Evolutionary conservation across 1,140 invertebrate genomes (phyloP).

Genomic region (Mya arenaria): DNA sequence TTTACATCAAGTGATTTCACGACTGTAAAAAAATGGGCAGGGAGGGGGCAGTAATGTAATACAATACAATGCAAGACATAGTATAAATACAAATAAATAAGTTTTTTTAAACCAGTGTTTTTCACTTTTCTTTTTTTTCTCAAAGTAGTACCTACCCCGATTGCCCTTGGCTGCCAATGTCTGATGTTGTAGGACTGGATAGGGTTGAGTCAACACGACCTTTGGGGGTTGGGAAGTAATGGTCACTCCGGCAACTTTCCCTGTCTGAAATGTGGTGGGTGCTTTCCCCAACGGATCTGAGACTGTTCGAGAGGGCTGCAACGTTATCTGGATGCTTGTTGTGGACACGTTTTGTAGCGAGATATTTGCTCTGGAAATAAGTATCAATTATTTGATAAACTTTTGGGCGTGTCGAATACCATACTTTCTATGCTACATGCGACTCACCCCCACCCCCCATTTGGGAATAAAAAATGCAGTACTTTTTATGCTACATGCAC

Average conservation of each 20-base stretch:
- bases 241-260: constrained; percentile 18
- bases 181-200: constrained; percentile 28
- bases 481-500: too few species aligned
- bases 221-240: constrained; percentile 33
- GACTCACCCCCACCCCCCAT: too few species aligned
- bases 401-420: not conserved
- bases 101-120: too few species aligned
- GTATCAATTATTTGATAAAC: too few species aligned
- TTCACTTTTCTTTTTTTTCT: too few species aligned
- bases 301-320: constrained; percentile 18
- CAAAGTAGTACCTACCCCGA: constrained; percentile 42
- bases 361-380: constrained; percentile 32
- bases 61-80: too few species aligned
- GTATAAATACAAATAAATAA: too few species aligned
- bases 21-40: too few species aligned
- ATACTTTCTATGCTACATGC: not conserved
- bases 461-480: too few species aligned
- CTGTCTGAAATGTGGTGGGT: constrained; percentile 15
- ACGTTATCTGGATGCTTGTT: constrained; percentile 46
- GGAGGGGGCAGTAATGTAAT: too few species aligned
- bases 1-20: too few species aligned
- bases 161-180: constrained; percentile 48
- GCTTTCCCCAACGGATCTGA: constrained; percentile 20
- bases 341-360: constrained; percentile 22
- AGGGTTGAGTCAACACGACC: constrained; percentile 21